phyloP scores from a whole-genome alignment of 2,888 invertebrate genomes.

The Ochropleura leucogaster region DNA sequence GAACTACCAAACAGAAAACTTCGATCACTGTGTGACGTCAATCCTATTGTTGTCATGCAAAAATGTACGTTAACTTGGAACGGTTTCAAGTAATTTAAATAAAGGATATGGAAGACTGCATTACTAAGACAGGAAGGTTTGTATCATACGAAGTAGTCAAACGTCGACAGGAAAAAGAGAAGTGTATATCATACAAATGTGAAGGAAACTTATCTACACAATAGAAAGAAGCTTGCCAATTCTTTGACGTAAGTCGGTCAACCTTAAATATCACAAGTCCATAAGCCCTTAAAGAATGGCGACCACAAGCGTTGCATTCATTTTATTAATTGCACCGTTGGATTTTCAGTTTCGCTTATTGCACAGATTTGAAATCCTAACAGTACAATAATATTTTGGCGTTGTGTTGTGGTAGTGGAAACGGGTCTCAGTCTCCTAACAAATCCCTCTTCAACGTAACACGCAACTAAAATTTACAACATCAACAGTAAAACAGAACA shows the following conservation, averaged over 20 bases:
- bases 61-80: slow-evolving; percentile 50
- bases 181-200: slow-evolving; percentile 16
- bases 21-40: slow-evolving; percentile 34
- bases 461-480: slow-evolving; percentile 37
- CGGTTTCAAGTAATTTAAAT: slow-evolving; percentile 57
- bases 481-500: slow-evolving; percentile 33
- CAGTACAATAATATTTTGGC: neutral
- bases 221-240: slow-evolving; percentile 14
- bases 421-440: neutral
- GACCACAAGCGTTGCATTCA: neutral
- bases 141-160: slow-evolving; percentile 11
- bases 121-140: slow-evolving; percentile 23
- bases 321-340: neutral
- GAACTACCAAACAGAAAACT: slow-evolving; percentile 14
- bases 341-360: neutral
- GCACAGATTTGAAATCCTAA: neutral
- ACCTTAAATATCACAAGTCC: neutral
- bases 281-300: neutral
- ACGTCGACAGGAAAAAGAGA: slow-evolving; percentile 16
- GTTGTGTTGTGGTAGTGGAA: neutral
- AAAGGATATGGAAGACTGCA: slow-evolving; percentile 37
- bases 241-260: neutral
- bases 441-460: slow-evolving; percentile 5
- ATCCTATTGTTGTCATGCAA: slow-evolving; percentile 35
- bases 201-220: neutral